phyloP scores from a whole-genome alignment of 2,888 invertebrate genomes.

The Cheilosia impressa region DNA sequence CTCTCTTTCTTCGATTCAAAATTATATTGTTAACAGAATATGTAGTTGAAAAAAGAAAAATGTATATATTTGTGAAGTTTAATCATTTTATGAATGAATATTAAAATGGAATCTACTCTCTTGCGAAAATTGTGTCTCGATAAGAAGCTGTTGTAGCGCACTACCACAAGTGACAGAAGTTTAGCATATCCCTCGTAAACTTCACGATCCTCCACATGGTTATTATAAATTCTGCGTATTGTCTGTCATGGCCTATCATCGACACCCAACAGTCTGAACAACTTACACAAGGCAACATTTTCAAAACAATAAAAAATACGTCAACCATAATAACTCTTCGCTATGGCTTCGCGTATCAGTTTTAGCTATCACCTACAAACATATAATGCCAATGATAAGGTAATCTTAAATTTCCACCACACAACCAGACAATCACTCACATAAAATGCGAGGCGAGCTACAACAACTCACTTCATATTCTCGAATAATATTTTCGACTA shows the following conservation, averaged over 20 bases:
- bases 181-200: neutral
- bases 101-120: too few species aligned
- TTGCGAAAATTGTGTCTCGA: too few species aligned
- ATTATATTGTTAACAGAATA: too few species aligned
- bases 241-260: too few species aligned
- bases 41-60: too few species aligned
- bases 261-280: slow-evolving; percentile 11
- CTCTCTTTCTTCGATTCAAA: too few species aligned
- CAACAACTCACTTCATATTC: neutral
- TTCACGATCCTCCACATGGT: too few species aligned
- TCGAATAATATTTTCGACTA: slow-evolving; percentile 23
- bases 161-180: neutral
- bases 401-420: slow-evolving; percentile 20
- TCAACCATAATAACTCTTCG: slow-evolving; percentile 15
- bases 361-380: neutral
- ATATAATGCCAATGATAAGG: slow-evolving; percentile 15
- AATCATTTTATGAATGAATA: too few species aligned
- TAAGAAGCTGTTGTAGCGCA: too few species aligned
- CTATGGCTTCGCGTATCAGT: slow-evolving; percentile 28
- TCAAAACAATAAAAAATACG: slow-evolving; percentile 14
- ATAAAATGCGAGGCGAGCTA: neutral
- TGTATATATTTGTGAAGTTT: too few species aligned
- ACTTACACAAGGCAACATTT: neutral
- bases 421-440: neutral
- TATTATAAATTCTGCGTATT: neutral